phyloP scores from a whole-genome alignment of 2,113 vertebrate species.

The Pelvicachromis taeniatus region DNA sequence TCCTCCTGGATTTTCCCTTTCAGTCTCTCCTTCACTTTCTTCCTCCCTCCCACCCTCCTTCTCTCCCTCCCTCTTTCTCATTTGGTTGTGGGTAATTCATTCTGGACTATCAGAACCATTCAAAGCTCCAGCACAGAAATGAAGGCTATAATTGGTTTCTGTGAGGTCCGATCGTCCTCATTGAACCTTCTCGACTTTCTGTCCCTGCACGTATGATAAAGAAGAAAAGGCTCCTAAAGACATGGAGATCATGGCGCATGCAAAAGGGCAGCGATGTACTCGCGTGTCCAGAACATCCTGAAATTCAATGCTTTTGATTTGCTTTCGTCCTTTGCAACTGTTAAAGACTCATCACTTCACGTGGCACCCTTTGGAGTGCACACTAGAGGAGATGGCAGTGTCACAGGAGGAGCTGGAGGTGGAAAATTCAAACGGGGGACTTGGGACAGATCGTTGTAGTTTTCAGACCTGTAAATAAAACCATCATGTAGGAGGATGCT shows the following conservation, averaged over 20 bases:
- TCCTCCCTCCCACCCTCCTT: background rate
- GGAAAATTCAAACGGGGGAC: background rate
- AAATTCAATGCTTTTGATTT: constrained; percentile 16
- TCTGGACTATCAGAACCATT: constrained; percentile 59
- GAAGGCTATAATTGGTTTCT: constrained; percentile 58
- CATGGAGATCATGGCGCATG: background rate
- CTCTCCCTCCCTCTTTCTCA: constrained; percentile 27
- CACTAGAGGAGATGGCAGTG: background rate
- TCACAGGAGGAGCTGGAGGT: background rate
- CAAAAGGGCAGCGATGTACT: background rate
- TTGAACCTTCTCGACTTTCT: constrained; percentile 51
- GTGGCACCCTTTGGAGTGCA: background rate
- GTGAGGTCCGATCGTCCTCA: constrained; percentile 36
- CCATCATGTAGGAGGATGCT: background rate
- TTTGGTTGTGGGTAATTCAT: constrained; percentile 64
- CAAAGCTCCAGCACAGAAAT: constrained; percentile 29
- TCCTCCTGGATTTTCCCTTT: constrained; percentile 58
- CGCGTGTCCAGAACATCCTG: background rate
- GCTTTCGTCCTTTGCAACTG: background rate
- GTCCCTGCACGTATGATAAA: constrained; percentile 16
- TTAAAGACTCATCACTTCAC: background rate
- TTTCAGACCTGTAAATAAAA: background rate
- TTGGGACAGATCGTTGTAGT: background rate
- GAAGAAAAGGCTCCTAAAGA: background rate
- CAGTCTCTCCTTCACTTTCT: constrained; percentile 3